A percentile compares a stretch with the other conserved stretches of the same genome.
Evolutionary conservation across 2,113 vertebrate species (phyloP).

Genomic region (Gasterosteus aculeatus): DNA sequence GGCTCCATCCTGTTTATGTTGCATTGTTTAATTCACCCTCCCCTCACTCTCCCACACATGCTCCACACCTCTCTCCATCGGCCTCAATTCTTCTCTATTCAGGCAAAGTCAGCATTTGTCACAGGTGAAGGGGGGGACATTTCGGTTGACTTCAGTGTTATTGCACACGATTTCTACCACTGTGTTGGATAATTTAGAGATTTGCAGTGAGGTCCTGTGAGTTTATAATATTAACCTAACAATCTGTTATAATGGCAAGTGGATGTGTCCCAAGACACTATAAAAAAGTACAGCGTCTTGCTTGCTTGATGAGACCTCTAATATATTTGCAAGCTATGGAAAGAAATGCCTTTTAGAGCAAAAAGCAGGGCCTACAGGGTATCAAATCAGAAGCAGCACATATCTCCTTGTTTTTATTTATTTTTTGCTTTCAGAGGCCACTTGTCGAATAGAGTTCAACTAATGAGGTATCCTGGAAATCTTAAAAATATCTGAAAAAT

Average conservation of each 20-base stretch:
- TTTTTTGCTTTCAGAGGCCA: slow-evolving; percentile 7
- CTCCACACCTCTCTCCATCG: slow-evolving; percentile 39
- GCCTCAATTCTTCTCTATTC: slow-evolving; percentile 38
- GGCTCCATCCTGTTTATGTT: slow-evolving; percentile 54
- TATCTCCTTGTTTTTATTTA: slow-evolving; percentile 23
- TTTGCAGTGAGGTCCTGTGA: not conserved
- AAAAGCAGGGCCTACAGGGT: not conserved
- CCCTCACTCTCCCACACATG: not conserved
- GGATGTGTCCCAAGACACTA: not conserved
- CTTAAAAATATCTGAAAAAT: too few relatives aligned
- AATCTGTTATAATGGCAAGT: not conserved
- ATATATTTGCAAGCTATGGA: not conserved
- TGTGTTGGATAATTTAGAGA: slow-evolving; percentile 8
- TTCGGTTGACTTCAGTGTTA: slow-evolving; percentile 16
- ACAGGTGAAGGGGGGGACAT: slow-evolving; percentile 33
- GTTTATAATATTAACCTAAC: not conserved
- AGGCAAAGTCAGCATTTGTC: slow-evolving; percentile 39
- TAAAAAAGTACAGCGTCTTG: not conserved
- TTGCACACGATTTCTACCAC: slow-evolving; percentile 22
- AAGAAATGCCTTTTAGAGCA: slow-evolving; percentile 22
- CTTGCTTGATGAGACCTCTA: not conserved
- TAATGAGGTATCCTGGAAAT: slow-evolving; percentile 25
- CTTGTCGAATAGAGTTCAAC: not conserved
- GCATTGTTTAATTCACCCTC: slow-evolving; percentile 45
- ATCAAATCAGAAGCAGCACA: slow-evolving; percentile 32